Percentiles rank a stretch among this genome's conserved stretches.
These are phyloP conservation scores for Amphimedon queenslandica DNA, from an alignment of 37 sponge, comb jelly and placozoan species.

Conservation along the genomic window DNA sequence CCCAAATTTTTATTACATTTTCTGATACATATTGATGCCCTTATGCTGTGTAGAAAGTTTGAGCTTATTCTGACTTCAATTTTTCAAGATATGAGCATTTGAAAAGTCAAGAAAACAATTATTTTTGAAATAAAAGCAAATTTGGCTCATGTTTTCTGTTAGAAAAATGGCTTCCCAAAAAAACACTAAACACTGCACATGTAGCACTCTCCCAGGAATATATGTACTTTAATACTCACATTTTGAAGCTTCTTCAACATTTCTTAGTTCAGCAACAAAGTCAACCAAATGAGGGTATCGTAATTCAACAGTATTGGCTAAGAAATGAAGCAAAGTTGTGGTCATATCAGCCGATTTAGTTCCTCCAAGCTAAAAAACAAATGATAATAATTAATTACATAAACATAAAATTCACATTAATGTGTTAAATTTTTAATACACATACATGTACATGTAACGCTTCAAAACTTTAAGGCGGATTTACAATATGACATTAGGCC, in stretches of 20 bases:
- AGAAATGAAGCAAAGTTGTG: constrained; percentile 92
- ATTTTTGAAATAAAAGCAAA: too few relatives aligned
- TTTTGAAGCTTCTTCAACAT: constrained; percentile 78
- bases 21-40: too few relatives aligned
- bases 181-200: background rate
- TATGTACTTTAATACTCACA: constrained; percentile 55
- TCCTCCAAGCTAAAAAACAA: constrained; percentile 47
- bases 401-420: too few relatives aligned
- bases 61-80: too few relatives aligned
- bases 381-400: background rate
- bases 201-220: too few relatives aligned
- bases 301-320: constrained; percentile 74
- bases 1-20: too few relatives aligned
- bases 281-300: constrained; percentile 76
- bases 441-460: background rate
- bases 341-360: constrained; percentile 93
- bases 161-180: background rate
- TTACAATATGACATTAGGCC: too few relatives aligned
- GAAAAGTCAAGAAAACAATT: too few relatives aligned
- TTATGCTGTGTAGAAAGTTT: too few relatives aligned
- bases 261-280: constrained; percentile 68
- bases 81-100: too few relatives aligned
- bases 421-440: background rate
- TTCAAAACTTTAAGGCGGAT: too few relatives aligned
- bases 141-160: background rate